Evolutionary conservation across 2,888 invertebrate genomes (phyloP).

Genomic region (Dicyrtoma fusca): DNA sequence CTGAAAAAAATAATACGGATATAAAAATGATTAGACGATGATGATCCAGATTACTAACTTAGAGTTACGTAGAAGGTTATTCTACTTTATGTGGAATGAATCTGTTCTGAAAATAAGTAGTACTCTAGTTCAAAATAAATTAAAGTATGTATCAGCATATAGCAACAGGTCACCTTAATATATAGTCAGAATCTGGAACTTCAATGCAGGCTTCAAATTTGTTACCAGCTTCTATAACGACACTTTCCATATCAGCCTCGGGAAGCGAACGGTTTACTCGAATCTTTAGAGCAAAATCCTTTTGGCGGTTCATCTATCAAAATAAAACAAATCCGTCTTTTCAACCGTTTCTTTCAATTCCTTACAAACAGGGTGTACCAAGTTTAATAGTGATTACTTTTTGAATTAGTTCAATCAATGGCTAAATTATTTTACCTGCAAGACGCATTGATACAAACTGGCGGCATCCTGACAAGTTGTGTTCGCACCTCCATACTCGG

Average conservation of each 20-base stretch:
- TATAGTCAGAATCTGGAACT: not conserved
- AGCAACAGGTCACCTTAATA: conserved; percentile 6
- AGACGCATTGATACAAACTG: not conserved
- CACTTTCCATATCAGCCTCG: not conserved
- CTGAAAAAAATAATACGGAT: too few relatives aligned
- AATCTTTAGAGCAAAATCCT: not conserved
- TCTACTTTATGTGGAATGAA: too few relatives aligned
- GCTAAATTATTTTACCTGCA: conserved; percentile 1
- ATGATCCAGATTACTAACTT: too few relatives aligned
- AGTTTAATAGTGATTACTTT: too few relatives aligned
- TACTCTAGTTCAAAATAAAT: too few relatives aligned
- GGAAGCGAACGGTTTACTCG: not conserved
- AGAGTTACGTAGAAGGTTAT: too few relatives aligned
- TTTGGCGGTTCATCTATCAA: not conserved
- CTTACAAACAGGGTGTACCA: too few relatives aligned
- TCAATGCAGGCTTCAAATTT: conserved; percentile 5
- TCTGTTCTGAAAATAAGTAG: too few relatives aligned
- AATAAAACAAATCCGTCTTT: too few relatives aligned
- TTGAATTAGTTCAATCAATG: too few relatives aligned
- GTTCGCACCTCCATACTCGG: conserved; percentile 25
- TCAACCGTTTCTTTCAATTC: too few relatives aligned
- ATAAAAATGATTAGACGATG: too few relatives aligned
- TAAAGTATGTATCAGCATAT: not conserved
- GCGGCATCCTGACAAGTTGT: not conserved
- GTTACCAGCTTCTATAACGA: conserved; percentile 5